Base-by-base conservation (phyloP, 2,113 vertebrate genomes). In the Mugil cephalus region DNA sequence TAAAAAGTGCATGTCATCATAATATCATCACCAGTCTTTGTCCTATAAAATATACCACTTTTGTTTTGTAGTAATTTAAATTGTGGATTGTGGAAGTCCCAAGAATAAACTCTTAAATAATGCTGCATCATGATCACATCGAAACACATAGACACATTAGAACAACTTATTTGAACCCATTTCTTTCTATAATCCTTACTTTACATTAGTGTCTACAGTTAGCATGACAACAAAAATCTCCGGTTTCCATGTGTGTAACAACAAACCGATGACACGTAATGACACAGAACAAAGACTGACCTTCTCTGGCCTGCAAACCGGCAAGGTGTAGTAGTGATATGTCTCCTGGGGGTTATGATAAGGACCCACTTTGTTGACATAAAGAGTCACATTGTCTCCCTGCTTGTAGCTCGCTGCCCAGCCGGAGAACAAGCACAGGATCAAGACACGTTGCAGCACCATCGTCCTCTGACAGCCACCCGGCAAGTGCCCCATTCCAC, bases 311-410 rank as follows among this genome's bases (percentile, higher is more conserved):
- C 94, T 94, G 91, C 96, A 98, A 17, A 98, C 96, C 3, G 96
- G 96, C 64, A 98, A 90, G 2, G 95, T 96, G 77, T 97, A 98
- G 91, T 94, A 98, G 89, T 97, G 96, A 89, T 98, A 98, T 7
- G 96, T 98, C 91, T 98, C 96, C 81, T 97, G 96, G 17, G 96
- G 96, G 79, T 98, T 98, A 82, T 98, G 96, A 82, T 98, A 98
- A 42, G 96, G 96, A 3, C 96, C 96, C 60, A 98, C 96, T 94
- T 97, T 98, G 92, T 97, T 97, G 80, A 98, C 96, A 69, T 96
- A 98, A 0, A 98, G 88, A 75, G 94, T 92, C 48, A 98, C 95
- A 0, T 93, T 92, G 62, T 96, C 95, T 11, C 95, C 95, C 11
- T 71, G 66, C 73, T 95, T 94, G 83, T 95, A 97, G 81, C 88